Evolutionary conservation across 92 coral and sea anemone species (phyloP).

Genomic region (Virgularia gustaviana): DNA sequence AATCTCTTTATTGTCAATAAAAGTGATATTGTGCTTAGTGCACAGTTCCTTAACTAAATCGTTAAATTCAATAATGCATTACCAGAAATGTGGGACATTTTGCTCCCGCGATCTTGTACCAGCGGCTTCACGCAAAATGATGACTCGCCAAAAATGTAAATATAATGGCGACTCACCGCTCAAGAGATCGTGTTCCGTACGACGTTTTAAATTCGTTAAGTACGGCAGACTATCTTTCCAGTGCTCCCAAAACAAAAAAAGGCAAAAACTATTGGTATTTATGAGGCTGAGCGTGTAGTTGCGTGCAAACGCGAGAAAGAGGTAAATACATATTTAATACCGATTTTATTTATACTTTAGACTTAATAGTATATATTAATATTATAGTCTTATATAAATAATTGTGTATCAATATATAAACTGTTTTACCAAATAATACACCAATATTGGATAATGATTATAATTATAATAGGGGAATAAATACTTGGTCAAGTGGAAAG

Average conservation of each 20-base stretch:
- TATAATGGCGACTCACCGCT: not conserved
- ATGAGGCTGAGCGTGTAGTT: conserved; percentile 10
- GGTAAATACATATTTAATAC: no score
- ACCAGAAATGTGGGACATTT: conserved; percentile 23
- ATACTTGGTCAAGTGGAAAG: conserved; percentile 1
- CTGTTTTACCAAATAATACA: no score
- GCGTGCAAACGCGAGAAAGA: conserved; percentile 13
- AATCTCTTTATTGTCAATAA: no score
- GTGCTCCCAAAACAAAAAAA: conserved; percentile 4
- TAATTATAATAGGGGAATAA: not conserved
- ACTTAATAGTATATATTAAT: no score
- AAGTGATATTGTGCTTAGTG: no score
- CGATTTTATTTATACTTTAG: no score
- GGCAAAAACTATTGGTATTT: not conserved
- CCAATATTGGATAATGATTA: no score
- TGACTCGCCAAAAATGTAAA: conserved; percentile 11
- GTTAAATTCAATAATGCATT: no score
- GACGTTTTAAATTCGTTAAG: not conserved
- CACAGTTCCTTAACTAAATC: no score
- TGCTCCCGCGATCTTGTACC: conserved; percentile 7
- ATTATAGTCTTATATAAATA: no score
- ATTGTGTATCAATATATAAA: no score
- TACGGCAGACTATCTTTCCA: not conserved
- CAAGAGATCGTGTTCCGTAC: conserved; percentile 7
- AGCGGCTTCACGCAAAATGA: conserved; percentile 3